Base-by-base conservation (phyloP, 2,113 vertebrate species). In the Perccottus glenii region DNA sequence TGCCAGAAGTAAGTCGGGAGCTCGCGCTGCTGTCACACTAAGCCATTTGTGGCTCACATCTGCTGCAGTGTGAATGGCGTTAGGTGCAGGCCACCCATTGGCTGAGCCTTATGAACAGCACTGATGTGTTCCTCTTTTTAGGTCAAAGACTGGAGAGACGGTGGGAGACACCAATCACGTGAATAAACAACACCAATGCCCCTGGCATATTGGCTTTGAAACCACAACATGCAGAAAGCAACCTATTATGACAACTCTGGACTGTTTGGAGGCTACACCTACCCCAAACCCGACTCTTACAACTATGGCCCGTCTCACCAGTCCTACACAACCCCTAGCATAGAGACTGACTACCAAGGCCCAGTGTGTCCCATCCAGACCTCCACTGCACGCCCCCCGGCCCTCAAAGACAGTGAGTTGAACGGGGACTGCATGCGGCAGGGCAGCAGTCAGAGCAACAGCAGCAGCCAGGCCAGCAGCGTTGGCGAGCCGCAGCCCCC, bases 221-320 rank as follows among this genome's bases (percentile, higher is more conserved):
- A 91, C 83, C 83, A 83, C 92, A 96, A 83, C 82, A 99, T 99
- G 98, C 98, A 99, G 95, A 99, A 99, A 93, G 92, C 96, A 75
- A 95, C 96, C 77, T 99, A 98, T 75, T 99, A 98, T 94, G 98
- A 99, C 80, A 98, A 97, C 87, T 84, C 96, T 80, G 96, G 95
- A 93, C 95, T 98, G 71, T 98, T 98, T 85, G 96, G 96, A 88
- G 94, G 94, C 78, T 99, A 99, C 87, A 93, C 91, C 32, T 99
- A 98, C 89, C 86, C 95, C 88, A 98, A 98, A 84, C 93, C 96
- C 51, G 96, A 98, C 68, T 92, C 95, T 14, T 98, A 98, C 73
- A 94, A 88, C 81, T 98, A 98, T 45, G 91, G 93, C 66, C 89
- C 93, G 6, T 87, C 93, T 46, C 96, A 97, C 61, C 98, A 98